Percentiles rank a stretch among this genome's conserved stretches.
phyloP scores from a whole-genome alignment of 2,113 vertebrate genomes.

The Laticauda colubrina region DNA sequence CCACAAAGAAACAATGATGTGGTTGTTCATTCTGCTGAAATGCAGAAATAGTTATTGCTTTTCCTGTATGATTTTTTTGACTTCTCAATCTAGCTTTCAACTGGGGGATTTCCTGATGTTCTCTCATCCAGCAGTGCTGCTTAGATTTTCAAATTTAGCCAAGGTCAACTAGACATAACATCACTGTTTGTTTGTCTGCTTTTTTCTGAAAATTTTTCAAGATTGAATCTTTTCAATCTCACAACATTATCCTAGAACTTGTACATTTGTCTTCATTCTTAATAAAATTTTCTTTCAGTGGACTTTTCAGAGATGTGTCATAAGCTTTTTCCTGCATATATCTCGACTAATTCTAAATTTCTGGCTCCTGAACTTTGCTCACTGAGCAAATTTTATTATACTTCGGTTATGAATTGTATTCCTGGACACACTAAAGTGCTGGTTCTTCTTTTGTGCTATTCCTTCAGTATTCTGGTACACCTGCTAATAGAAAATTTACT shows the following conservation, averaged over 20 bases:
- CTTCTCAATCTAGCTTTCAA: background rate
- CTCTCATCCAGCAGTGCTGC: background rate
- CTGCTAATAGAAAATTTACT: background rate
- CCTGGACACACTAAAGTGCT: background rate
- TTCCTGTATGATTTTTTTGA: background rate
- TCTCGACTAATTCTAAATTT: background rate
- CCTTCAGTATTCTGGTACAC: background rate
- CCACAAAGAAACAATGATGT: background rate
- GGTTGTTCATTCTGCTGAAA: background rate
- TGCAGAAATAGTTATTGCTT: background rate
- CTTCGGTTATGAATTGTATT: background rate
- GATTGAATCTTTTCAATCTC: no score
- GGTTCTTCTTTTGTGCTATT: background rate
- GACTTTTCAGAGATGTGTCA: background rate
- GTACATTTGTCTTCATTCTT: background rate
- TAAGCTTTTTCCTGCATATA: background rate
- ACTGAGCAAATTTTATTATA: background rate
- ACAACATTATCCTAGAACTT: no score
- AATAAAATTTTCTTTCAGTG: background rate
- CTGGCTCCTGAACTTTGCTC: background rate
- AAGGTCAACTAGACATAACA: background rate
- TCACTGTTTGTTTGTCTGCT: background rate
- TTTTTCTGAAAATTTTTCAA: background rate
- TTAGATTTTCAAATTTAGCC: background rate
- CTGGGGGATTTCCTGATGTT: background rate